Evolutionary conservation across 2,113 vertebrate genomes (phyloP), one percentile per base, ranked within the genome.

Genomic region (Phodopus roborovskii): DNA sequence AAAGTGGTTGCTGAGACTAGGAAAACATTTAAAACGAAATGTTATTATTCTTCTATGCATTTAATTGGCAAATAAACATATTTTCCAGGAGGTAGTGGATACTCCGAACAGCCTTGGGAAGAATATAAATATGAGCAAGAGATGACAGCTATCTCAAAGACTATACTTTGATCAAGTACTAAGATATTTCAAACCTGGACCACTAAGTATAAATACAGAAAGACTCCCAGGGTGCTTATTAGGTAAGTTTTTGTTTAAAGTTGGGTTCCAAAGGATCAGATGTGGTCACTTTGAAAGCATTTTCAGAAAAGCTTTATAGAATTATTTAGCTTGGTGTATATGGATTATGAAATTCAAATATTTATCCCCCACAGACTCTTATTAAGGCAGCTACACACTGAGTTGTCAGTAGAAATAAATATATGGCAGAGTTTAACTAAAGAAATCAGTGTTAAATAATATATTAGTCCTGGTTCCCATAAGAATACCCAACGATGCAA

Each of bases 321-420:
- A 39, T 95, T 93, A 92, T 79, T 91, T 89, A 90, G n/a, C 50
- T 87, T 93, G 9, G 8, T 58, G 13, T 71, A 64, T 50, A 66
- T 1, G 11, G 71, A 81, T 42, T 87, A 10, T 82, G 58, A 94
- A 81, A 90, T 64, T 85, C 70, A 94, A 77, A 88, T 66, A 90
- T 45, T 82, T 87, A 71, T 58, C 48, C 94, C 56, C 75, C 56
- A 90, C 9, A 60, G 64, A 93, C 30, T 82, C 9, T 58, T 86
- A 58, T 45, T 77, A 83, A 88, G 48, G 48, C 48, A 87, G 6
- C 16, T 91, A 53, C 45, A 78, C n/a, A 90, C 42, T 45, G 62
- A 83, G 8, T 36, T 88, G 20, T 88, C 88, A 94, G 48, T 91
- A 88, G 85, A 93, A 95, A 81, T 75, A 94, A 84, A 95, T 87